phyloP scores from a whole-genome alignment of 2,888 invertebrate species.

The Apotomis capreana region DNA sequence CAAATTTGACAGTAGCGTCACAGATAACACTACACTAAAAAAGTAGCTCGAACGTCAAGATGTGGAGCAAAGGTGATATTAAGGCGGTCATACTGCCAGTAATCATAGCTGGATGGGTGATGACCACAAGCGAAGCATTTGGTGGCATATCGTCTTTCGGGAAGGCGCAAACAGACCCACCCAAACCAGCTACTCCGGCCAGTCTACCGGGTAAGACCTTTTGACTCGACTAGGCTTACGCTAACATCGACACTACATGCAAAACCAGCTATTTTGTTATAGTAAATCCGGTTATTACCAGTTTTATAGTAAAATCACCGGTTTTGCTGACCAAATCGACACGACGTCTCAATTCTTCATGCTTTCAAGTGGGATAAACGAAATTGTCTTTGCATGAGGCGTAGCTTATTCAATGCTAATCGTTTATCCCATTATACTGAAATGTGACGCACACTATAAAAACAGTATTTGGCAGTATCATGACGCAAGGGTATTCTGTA shows the following conservation, averaged over 20 bases:
- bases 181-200: conserved; percentile 69
- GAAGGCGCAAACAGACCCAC: conserved; percentile 74
- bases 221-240: conserved; percentile 51
- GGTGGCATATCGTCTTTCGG: conserved; percentile 59
- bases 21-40: conserved; percentile 10
- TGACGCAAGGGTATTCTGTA: neutral
- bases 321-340: neutral
- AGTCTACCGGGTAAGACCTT: conserved; percentile 72
- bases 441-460: neutral
- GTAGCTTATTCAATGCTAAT: neutral
- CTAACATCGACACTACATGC: conserved; percentile 4
- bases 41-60: conserved; percentile 18
- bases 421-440: neutral
- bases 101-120: conserved; percentile 34
- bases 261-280: no score
- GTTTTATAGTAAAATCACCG: no score
- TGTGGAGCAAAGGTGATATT: conserved; percentile 20
- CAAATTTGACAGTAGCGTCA: conserved; percentile 41
- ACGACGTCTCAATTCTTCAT: no score
- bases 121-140: conserved; percentile 33
- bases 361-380: neutral
- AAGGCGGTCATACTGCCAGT: conserved; percentile 30
- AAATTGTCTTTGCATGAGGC: neutral
- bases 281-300: no score
- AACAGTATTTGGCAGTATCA: neutral